Conservation (phyloP, 1,140 invertebrate genomes). For the Brachionus asplanchnoidis region DNA sequence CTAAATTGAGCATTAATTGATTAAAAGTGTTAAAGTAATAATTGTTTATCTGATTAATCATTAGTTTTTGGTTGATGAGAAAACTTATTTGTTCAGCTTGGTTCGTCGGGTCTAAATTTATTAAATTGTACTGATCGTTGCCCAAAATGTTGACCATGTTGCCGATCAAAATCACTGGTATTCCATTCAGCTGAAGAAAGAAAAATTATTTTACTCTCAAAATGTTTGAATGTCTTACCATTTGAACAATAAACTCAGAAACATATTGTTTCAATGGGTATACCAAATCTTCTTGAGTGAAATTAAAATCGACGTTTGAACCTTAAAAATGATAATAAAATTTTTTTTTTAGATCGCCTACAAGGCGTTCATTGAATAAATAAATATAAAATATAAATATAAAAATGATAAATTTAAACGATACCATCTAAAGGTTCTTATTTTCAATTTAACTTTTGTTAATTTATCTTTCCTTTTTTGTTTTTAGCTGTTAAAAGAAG, state of each 20-base stretch:
- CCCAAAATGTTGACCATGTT: neutral
- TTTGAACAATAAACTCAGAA: constrained; percentile 11
- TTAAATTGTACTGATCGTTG: neutral
- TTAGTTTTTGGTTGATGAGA: neutral
- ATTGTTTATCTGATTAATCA: neutral
- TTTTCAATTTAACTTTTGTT: too few relatives aligned
- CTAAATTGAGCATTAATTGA: neutral
- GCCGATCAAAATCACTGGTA: neutral
- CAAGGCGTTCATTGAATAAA: too few relatives aligned
- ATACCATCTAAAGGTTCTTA: too few relatives aligned
- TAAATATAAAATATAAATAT: too few relatives aligned
- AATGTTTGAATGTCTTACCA: neutral
- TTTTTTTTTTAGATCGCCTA: too few relatives aligned
- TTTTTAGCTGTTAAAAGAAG: too few relatives aligned
- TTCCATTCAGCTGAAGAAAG: neutral
- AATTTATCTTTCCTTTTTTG: too few relatives aligned
- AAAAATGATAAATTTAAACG: too few relatives aligned
- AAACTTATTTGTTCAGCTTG: neutral
- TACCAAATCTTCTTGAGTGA: neutral
- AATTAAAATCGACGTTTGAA: neutral
- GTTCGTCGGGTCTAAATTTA: neutral
- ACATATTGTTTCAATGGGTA: neutral
- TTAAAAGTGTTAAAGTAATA: constrained; percentile 4
- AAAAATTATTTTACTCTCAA: neutral
- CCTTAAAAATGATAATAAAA: too few relatives aligned